A percentile compares a stretch with the other conserved stretches of the same genome.
Evolutionary conservation across 1,140 invertebrate species (phyloP).

Genomic region (Wasmannia auropunctata): DNA sequence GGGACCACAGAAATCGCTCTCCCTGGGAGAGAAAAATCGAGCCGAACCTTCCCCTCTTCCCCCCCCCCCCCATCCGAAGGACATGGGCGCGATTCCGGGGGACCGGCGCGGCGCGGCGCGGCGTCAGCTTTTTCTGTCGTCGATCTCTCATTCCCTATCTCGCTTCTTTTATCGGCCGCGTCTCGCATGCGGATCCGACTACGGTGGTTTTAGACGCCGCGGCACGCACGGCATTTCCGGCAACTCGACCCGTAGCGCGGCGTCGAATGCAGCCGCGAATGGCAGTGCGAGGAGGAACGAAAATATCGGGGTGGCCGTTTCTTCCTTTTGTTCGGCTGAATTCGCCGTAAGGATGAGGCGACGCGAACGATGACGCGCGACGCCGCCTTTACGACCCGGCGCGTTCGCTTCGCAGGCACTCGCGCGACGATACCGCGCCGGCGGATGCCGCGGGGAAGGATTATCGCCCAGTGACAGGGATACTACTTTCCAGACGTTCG

Average conservation of each 20-base stretch:
- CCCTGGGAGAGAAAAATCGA: background rate
- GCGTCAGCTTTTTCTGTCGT: constrained; percentile 57
- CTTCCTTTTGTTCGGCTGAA: constrained; percentile 42
- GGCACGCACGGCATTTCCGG: constrained; percentile 83
- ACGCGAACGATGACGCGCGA: constrained; percentile 28
- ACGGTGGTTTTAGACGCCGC: constrained; percentile 68
- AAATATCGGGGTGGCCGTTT: constrained; percentile 31
- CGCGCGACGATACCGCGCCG: background rate
- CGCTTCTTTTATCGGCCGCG: constrained; percentile 68
- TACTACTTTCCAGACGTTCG: constrained; percentile 31
- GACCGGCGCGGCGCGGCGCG: background rate
- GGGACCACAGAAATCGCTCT: background rate
- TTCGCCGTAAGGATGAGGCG: constrained; percentile 40
- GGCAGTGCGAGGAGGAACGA: constrained; percentile 47
- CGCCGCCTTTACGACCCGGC: constrained; percentile 12
- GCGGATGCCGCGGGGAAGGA: constrained; percentile 24
- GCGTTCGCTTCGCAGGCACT: background rate
- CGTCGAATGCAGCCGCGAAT: constrained; percentile 7
- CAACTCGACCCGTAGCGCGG: constrained; percentile 75
- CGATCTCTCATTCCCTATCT: constrained; percentile 20
- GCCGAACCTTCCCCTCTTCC: background rate
- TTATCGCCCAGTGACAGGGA: constrained; percentile 38
- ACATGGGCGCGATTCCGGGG: background rate
- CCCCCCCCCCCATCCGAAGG: too few relatives aligned
- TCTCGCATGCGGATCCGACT: constrained; percentile 69